These are phyloP conservation scores for Elachura formosa DNA, from an alignment of 2,113 vertebrate genomes.

Conservation along the genomic window DNA sequence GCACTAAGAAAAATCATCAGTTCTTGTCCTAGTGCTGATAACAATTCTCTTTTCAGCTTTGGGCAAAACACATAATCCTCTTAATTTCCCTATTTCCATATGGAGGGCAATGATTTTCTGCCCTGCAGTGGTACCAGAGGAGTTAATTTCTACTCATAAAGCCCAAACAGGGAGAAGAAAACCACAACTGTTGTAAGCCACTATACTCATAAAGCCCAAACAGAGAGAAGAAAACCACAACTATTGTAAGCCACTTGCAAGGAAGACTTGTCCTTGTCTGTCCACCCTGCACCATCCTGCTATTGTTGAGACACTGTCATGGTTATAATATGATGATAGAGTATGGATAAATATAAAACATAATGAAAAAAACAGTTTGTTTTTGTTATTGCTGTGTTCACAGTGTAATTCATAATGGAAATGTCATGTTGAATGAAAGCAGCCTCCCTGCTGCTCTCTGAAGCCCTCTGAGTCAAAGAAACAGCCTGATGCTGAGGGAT, in stretches of 20 bases:
- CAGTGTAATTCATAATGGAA: neutral
- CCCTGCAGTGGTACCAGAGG: neutral
- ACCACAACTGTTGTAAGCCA: too few species aligned
- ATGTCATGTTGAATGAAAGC: neutral
- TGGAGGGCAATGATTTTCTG: neutral
- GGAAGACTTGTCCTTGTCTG: neutral
- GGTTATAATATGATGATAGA: neutral
- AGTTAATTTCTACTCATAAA: neutral
- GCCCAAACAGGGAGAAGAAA: neutral
- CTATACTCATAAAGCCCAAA: neutral
- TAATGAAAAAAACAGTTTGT: neutral
- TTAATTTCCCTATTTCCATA: neutral
- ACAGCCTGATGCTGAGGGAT: neutral
- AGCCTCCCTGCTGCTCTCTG: neutral
- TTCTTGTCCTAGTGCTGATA: neutral
- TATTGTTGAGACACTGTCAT: neutral
- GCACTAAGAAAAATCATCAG: neutral
- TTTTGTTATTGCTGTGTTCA: neutral
- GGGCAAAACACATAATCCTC: neutral
- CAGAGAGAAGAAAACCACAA: neutral
- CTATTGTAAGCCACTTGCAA: neutral
- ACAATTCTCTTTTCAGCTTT: neutral
- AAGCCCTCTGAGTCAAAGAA: neutral
- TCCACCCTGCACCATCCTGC: neutral
- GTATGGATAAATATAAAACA: neutral